Evolutionary conservation across 2,888 invertebrate genomes (phyloP).

Genomic region (Deroplatys truncata): DNA sequence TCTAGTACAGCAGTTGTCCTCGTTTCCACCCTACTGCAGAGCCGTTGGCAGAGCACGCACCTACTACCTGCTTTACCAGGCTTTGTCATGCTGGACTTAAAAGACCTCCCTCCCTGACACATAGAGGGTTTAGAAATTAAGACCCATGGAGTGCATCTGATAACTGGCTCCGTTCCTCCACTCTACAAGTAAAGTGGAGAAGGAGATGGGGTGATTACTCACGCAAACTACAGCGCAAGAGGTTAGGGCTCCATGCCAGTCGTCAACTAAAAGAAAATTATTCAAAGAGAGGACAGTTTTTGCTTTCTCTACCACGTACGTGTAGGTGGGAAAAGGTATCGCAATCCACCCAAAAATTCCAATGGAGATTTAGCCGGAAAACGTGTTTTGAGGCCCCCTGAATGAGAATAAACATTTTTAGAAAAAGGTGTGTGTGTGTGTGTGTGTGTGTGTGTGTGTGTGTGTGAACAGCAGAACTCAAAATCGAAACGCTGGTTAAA

Average conservation of each 20-base stretch:
- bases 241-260: background rate
- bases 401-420: too few species aligned
- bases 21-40: too few species aligned
- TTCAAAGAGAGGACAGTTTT: background rate
- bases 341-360: too few species aligned
- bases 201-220: background rate
- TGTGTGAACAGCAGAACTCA: too few species aligned
- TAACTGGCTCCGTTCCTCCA: background rate
- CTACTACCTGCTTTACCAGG: background rate
- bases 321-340: too few species aligned
- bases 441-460: too few species aligned
- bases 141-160: background rate
- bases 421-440: too few species aligned
- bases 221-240: background rate
- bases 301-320: background rate
- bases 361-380: too few species aligned
- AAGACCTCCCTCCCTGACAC: background rate
- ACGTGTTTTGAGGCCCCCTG: too few species aligned
- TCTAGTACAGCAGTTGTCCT: too few species aligned
- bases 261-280: background rate
- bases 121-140: background rate
- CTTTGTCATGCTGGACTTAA: background rate
- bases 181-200: background rate
- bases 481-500: too few species aligned
- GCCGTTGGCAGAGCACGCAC: background rate